These are phyloP conservation scores for Peromyscus attwateri DNA, from an alignment of 2,797 vertebrate species.

Conservation along the genomic window DNA sequence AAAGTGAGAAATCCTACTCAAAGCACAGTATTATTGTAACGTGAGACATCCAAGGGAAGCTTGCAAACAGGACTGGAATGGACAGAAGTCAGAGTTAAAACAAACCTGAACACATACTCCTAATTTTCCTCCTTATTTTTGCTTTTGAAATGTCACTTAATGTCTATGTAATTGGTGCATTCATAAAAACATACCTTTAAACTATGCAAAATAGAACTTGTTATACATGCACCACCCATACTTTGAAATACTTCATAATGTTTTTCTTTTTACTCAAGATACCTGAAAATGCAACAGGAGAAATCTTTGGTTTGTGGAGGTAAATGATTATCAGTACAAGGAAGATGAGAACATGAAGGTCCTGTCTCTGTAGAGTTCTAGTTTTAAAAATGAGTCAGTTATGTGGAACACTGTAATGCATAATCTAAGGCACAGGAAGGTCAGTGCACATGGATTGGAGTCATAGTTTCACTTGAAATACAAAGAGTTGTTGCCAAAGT, in stretches of 20 bases:
- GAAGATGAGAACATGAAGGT: background rate
- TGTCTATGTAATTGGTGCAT: constrained; percentile 34
- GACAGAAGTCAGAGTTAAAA: background rate
- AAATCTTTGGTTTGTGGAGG: constrained; percentile 54
- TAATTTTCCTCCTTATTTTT: constrained; percentile 41
- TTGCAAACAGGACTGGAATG: background rate
- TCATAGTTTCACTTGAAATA: constrained; percentile 70
- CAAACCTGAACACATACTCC: background rate
- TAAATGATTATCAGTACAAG: background rate
- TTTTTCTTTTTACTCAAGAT: background rate
- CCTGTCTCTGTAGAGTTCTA: constrained; percentile 20
- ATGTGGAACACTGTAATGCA: background rate
- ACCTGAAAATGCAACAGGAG: constrained; percentile 13
- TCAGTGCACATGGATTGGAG: constrained; percentile 5
- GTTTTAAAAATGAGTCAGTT: constrained; percentile 41
- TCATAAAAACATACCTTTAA: constrained; percentile 21
- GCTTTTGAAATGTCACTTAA: constrained; percentile 42
- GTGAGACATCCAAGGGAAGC: background rate
- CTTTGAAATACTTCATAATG: constrained; percentile 33
- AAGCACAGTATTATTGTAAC: background rate
- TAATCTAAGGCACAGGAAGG: background rate
- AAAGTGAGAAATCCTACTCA: background rate
- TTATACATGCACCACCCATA: background rate
- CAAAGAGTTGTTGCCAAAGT: constrained; percentile 65
- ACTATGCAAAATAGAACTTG: constrained; percentile 31